phyloP scores from a whole-genome alignment of 2,113 vertebrate species.

The Mus pahari region DNA sequence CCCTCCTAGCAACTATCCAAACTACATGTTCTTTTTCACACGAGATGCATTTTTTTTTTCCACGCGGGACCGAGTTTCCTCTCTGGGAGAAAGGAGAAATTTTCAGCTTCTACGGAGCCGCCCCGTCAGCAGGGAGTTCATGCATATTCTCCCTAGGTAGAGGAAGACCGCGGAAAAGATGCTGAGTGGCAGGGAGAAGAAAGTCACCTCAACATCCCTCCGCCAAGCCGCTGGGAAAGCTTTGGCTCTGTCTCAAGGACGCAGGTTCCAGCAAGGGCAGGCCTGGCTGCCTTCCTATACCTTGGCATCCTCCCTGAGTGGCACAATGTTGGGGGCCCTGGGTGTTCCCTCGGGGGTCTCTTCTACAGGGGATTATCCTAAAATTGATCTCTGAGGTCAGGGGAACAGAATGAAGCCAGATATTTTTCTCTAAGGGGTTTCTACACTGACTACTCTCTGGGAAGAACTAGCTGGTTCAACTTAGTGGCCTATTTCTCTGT shows the following conservation, averaged over 20 bases:
- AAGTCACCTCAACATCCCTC: conserved; percentile 77
- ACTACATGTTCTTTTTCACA: not conserved
- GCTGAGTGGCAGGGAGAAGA: conserved; percentile 79
- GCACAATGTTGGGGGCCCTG: not conserved
- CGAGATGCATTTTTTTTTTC: not conserved
- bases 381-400: not conserved
- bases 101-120: not conserved
- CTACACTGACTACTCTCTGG: not conserved
- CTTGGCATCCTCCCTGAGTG: not conserved
- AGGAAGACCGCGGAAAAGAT: conserved; percentile 73
- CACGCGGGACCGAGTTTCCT: not conserved
- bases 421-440: not conserved
- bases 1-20: not conserved
- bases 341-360: not conserved
- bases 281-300: conserved; percentile 28
- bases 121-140: conserved; percentile 42
- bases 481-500: not conserved
- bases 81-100: conserved; percentile 36
- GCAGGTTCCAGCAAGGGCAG: conserved; percentile 71
- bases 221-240: conserved; percentile 60
- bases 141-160: conserved; percentile 67
- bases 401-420: not conserved
- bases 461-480: not conserved
- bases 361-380: not conserved
- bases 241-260: conserved; percentile 78